Evolutionary conservation across 2,888 invertebrate genomes (phyloP).

Genomic region (Danaus chrysippus): DNA sequence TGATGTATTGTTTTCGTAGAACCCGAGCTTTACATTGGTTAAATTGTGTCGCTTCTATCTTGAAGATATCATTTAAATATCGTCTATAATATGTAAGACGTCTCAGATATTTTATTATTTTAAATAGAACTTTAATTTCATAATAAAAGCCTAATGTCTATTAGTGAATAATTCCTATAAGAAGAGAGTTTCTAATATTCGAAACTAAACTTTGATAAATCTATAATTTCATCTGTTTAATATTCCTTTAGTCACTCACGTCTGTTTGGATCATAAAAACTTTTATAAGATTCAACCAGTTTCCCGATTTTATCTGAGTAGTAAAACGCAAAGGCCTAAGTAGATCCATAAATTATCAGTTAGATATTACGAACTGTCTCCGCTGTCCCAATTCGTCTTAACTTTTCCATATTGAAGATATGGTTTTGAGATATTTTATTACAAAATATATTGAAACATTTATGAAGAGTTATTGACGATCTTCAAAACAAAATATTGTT

Average conservation of each 20-base stretch:
- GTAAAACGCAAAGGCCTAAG: constrained; percentile 21
- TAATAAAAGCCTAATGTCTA: too few relatives aligned
- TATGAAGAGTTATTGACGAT: neutral
- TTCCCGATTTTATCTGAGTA: constrained; percentile 42
- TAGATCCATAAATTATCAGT: constrained; percentile 8
- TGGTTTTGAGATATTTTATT: constrained; percentile 1
- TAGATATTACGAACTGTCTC: constrained; percentile 1
- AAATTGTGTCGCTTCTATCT: too few relatives aligned
- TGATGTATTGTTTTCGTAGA: neutral
- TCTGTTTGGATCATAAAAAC: constrained; percentile 41
- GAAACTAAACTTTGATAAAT: constrained; percentile 5
- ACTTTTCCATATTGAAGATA: constrained; percentile 1
- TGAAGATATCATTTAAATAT: too few relatives aligned
- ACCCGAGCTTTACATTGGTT: neutral
- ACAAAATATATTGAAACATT: neutral
- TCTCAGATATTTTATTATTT: too few relatives aligned
- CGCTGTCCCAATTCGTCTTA: neutral
- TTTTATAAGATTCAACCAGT: constrained; percentile 40
- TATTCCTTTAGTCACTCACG: constrained; percentile 26
- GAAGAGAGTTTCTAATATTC: too few relatives aligned
- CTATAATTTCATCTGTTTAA: constrained; percentile 30
- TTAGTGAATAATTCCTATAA: too few relatives aligned
- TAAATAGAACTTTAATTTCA: too few relatives aligned
- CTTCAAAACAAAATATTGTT: too few relatives aligned
- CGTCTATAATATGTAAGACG: too few relatives aligned